phyloP scores from a whole-genome alignment of 2,113 vertebrate species.

The Collichthys lucidus region DNA sequence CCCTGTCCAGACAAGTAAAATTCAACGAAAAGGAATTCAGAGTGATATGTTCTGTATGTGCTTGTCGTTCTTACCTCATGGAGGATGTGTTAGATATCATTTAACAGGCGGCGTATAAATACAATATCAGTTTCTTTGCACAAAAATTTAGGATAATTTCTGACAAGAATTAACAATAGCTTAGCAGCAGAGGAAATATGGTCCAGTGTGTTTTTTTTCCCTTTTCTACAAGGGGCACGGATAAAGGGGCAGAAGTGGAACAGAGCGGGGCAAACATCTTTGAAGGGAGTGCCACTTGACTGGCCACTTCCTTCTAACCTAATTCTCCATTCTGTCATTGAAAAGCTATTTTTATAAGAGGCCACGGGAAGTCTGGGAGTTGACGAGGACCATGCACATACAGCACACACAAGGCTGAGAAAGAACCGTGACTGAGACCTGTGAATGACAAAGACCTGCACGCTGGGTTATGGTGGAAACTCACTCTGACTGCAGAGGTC shows the following conservation, averaged over 20 bases:
- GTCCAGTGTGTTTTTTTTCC: neutral
- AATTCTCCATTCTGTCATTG: slow-evolving; percentile 81
- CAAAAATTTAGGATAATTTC: slow-evolving; percentile 21
- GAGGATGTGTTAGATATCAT: neutral
- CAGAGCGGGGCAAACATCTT: slow-evolving; percentile 44
- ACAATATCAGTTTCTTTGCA: slow-evolving; percentile 5
- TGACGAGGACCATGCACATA: slow-evolving; percentile 44
- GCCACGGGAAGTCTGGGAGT: slow-evolving; percentile 78
- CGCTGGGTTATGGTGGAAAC: neutral
- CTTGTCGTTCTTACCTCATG: neutral
- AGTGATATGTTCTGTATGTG: neutral
- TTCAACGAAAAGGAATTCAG: slow-evolving; percentile 38
- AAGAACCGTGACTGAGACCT: slow-evolving; percentile 24
- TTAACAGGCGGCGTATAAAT: neutral
- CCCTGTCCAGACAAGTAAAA: slow-evolving; percentile 52
- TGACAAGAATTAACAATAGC: slow-evolving; percentile 21
- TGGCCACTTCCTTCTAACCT: slow-evolving; percentile 75
- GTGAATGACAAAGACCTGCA: slow-evolving; percentile 40
- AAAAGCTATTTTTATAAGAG: slow-evolving; percentile 83
- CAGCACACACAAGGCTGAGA: slow-evolving; percentile 37
- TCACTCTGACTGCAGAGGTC: neutral
- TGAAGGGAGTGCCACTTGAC: slow-evolving; percentile 74
- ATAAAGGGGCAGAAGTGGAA: slow-evolving; percentile 52
- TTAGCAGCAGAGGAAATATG: slow-evolving; percentile 35
- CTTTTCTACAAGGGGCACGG: slow-evolving; percentile 34